Conservation (phyloP, 2,113 vertebrate species). For the Mugil cephalus region DNA sequence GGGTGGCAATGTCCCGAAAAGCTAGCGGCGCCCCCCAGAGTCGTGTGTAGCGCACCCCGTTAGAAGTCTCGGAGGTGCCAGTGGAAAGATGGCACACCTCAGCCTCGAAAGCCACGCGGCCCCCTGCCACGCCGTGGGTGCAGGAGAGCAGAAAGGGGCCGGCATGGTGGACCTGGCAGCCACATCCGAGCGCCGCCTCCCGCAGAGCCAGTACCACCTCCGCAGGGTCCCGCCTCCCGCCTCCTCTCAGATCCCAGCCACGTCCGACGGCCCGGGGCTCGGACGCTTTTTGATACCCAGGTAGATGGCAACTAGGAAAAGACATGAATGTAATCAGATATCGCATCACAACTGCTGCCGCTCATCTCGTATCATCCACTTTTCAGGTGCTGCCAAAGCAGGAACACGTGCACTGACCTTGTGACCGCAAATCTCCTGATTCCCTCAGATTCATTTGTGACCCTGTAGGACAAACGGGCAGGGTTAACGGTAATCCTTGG, state of each 20-base stretch:
- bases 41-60: slow-evolving; percentile 89
- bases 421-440: slow-evolving; percentile 96
- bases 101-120: slow-evolving; percentile 89
- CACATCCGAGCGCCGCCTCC: slow-evolving; percentile 87
- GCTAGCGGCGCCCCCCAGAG: slow-evolving; percentile 89
- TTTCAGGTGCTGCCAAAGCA: neutral
- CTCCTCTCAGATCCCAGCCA: slow-evolving; percentile 86
- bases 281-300: slow-evolving; percentile 93
- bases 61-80: slow-evolving; percentile 84
- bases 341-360: too few relatives aligned
- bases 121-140: slow-evolving; percentile 85
- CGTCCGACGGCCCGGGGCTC: slow-evolving; percentile 85
- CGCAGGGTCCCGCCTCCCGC: slow-evolving; percentile 86
- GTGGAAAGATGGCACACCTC: slow-evolving; percentile 92
- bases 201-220: slow-evolving; percentile 89
- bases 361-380: neutral
- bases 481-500: slow-evolving; percentile 27
- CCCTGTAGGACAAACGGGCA: slow-evolving; percentile 82
- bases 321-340: neutral
- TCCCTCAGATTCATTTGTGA: slow-evolving; percentile 99
- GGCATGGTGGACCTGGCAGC: slow-evolving; percentile 88
- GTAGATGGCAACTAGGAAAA: slow-evolving; percentile 91
- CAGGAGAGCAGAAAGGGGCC: slow-evolving; percentile 93
- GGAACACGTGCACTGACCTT: slow-evolving; percentile 83
- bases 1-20: slow-evolving; percentile 90